Evolutionary conservation across 2,888 invertebrate species (phyloP).

Genomic region (Xestia xanthographa): DNA sequence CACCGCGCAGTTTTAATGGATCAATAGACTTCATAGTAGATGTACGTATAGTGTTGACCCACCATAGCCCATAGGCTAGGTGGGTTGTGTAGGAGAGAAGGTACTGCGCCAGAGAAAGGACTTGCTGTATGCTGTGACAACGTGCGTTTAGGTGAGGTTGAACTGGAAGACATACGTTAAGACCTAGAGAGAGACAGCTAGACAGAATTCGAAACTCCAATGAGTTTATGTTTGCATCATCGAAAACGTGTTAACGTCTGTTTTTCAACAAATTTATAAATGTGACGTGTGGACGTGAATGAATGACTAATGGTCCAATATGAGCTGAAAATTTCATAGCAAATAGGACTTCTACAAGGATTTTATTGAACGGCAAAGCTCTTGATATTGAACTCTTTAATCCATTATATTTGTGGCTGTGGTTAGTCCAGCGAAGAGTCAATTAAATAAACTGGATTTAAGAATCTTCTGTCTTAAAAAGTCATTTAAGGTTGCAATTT

Average conservation of each 20-base stretch:
- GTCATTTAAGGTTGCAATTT: not conserved
- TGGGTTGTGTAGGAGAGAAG: not conserved
- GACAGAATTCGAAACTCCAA: not conserved
- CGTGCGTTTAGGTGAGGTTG: not conserved
- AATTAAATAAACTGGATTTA: slow-evolving; percentile 22
- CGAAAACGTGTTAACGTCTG: too few relatives aligned
- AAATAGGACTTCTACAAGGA: not conserved
- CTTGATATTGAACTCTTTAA: not conserved
- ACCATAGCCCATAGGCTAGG: not conserved
- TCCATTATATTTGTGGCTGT: too few relatives aligned
- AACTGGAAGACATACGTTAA: not conserved
- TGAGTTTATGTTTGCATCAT: not conserved
- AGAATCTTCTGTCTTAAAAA: not conserved
- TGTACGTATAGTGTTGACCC: not conserved
- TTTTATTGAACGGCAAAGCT: not conserved
- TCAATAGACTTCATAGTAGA: slow-evolving; percentile 37
- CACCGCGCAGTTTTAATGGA: slow-evolving; percentile 33
- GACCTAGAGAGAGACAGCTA: not conserved
- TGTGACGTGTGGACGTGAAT: too few relatives aligned
- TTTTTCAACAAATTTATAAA: too few relatives aligned
- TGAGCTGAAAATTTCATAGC: not conserved
- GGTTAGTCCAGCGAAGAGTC: not conserved
- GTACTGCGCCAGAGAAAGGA: too few relatives aligned
- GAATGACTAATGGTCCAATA: too few relatives aligned
- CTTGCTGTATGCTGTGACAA: not conserved